Base-by-base conservation (phyloP, 1,140 invertebrate species). In the Dreissena polymorpha region DNA sequence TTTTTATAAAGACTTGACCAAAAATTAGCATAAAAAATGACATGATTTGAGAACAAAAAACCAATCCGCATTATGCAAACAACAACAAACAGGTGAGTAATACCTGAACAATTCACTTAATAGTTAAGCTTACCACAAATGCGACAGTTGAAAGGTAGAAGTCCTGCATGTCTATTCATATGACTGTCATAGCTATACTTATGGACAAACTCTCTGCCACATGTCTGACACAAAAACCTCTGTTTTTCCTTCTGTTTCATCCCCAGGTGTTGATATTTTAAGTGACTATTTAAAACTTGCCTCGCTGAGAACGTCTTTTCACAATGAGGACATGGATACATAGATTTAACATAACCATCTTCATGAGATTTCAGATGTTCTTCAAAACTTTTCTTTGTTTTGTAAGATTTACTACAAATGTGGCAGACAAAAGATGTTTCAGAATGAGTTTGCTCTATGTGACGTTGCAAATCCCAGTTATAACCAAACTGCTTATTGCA, bases 171-270 rank as follows among this genome's bases (percentile, higher is more conserved):
- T 68, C 89, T 87, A 86, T 92, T 92, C 27, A 86, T 87, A 88
- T 92, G 91, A 29, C 88, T 87, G 8, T 86, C 55, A 67, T 89
- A 90, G 0, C 89, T 88, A 21, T 89, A 87, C 73, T 91, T 91
- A 60, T 91, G 90, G 25, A 88, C 88, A 75, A 91, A 92, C 63
- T 87, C 87, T 81, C 89, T 89, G 13, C 91, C 91, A 89, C 91
- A 92, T 12, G 88, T 88, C 25, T 87, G 87, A 78, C 91, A 92
- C 14, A 92, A 65, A 78, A 86, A 90, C 13, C 79, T 86, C 77
- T 86, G 85, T 51, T 70, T 69, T 27, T 78, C 76, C 29, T 78
- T 78, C 53, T 86, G 81, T 65, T 91, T 90, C 69, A 87, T 84
- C 13, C 89, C 89, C 18, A 88, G 70, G 81, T 92, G 91, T 51